A percentile compares a stretch with the other conserved stretches of the same genome.
phyloP scores from a whole-genome alignment of 2,888 invertebrate genomes.

The Nasonia oneida region DNA sequence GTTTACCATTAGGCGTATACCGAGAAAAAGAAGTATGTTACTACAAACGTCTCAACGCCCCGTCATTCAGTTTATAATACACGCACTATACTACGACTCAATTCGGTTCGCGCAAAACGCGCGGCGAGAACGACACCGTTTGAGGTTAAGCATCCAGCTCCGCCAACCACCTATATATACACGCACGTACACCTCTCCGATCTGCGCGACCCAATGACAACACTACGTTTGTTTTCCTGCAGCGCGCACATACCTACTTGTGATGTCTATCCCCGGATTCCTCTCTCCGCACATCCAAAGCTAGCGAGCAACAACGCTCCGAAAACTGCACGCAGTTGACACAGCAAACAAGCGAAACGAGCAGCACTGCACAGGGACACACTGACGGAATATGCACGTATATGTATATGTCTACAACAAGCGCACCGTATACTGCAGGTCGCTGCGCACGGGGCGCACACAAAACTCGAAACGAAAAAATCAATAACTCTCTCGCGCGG shows the following conservation, averaged over 20 bases:
- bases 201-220: not conserved
- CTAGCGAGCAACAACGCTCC: not conserved
- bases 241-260: not conserved
- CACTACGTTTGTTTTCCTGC: not conserved
- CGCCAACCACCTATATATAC: not conserved
- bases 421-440: not conserved
- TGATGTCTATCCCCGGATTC: not conserved
- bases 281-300: not conserved
- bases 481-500: constrained; percentile 28
- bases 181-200: not conserved
- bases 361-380: not conserved
- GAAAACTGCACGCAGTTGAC: constrained; percentile 1
- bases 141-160: constrained; percentile 7
- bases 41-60: not conserved
- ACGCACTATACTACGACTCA: not conserved
- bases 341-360: not conserved
- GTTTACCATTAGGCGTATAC: no score
- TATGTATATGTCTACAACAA: not conserved
- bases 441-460: not conserved
- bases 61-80: not conserved
- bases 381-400: not conserved
- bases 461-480: constrained; percentile 17
- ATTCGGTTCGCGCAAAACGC: not conserved
- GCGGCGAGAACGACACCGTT: not conserved
- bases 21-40: not conserved